A percentile compares a stretch with the other conserved stretches of the same genome.
Conservation (phyloP, 2,888 invertebrate species). For the Operophtera brumata region DNA sequence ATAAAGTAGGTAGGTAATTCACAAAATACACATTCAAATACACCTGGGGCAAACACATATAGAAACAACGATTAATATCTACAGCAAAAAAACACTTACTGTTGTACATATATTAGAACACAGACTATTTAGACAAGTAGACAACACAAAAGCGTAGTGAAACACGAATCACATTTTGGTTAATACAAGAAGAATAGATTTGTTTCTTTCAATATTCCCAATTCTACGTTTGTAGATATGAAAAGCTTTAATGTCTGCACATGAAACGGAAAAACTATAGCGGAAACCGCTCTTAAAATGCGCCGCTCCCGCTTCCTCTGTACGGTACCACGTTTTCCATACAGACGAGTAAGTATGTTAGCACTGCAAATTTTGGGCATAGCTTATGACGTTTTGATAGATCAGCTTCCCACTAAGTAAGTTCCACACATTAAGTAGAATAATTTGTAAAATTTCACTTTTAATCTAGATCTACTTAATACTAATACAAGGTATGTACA, state of each 20-base stretch:
- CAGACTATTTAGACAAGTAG: conserved; percentile 2
- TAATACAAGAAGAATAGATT: background rate
- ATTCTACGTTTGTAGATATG: background rate
- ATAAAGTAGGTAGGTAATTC: too few species aligned
- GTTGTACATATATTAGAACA: conserved; percentile 13
- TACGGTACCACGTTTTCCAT: too few species aligned
- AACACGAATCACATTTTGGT: background rate
- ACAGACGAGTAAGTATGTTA: too few species aligned
- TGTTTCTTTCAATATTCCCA: background rate
- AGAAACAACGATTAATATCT: background rate
- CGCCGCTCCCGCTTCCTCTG: background rate
- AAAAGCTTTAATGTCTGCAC: background rate
- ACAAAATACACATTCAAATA: too few species aligned
- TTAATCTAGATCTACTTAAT: too few species aligned
- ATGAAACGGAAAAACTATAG: background rate
- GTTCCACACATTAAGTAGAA: too few species aligned
- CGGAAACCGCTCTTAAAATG: background rate
- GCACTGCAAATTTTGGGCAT: too few species aligned
- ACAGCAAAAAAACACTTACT: too few species aligned
- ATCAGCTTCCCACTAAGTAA: too few species aligned
- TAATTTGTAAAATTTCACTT: too few species aligned
- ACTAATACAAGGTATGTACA: too few species aligned
- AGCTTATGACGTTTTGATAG: too few species aligned
- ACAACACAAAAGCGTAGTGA: conserved; percentile 17
- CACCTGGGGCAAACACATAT: background rate